phyloP scores from a whole-genome alignment of 1,140 invertebrate genomes.

The Pararge aegeria region DNA sequence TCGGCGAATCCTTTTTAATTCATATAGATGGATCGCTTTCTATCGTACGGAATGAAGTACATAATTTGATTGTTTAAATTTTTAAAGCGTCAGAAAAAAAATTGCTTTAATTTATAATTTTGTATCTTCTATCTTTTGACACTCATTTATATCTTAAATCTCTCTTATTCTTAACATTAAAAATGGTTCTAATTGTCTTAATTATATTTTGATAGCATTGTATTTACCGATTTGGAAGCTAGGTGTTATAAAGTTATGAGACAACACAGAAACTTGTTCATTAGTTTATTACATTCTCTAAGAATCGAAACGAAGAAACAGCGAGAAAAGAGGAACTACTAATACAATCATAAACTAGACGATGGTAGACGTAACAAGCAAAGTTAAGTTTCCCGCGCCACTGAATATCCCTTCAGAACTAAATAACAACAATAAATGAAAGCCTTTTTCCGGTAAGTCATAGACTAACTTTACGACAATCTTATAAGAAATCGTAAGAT shows the following conservation, averaged over 20 bases:
- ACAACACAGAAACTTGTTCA: background rate
- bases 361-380: conserved; percentile 51
- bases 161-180: too few species aligned
- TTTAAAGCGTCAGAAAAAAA: too few species aligned
- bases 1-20: too few species aligned
- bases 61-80: too few species aligned
- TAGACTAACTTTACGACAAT: conserved; percentile 59
- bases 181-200: too few species aligned
- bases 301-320: background rate
- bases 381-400: conserved; percentile 60
- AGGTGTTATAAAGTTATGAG: background rate
- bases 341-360: conserved; percentile 51
- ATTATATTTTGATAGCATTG: too few species aligned
- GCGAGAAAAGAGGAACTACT: conserved; percentile 18
- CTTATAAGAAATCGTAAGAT: conserved; percentile 65
- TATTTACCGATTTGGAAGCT: too few species aligned
- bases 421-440: conserved; percentile 63
- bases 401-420: conserved; percentile 53
- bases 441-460: conserved; percentile 40
- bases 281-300: background rate
- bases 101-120: too few species aligned
- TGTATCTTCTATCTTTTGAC: too few species aligned
- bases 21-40: too few species aligned
- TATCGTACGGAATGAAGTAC: too few species aligned
- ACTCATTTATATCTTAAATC: too few species aligned